Evolutionary conservation across 2,113 vertebrate species (phyloP).

Genomic region (Anolis sagrei): DNA sequence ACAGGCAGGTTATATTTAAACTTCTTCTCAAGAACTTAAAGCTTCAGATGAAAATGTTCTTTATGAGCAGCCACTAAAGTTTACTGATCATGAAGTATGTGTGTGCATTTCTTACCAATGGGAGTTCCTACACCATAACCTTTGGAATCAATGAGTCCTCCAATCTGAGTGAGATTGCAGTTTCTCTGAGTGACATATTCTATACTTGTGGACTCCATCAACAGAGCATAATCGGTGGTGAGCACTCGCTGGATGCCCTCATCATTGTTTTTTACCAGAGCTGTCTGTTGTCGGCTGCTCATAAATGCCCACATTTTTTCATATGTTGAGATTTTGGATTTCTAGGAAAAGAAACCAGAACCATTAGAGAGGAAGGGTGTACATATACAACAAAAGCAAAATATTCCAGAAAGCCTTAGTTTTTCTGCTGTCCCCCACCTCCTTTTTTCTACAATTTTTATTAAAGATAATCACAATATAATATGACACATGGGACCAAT

Average conservation of each 20-base stretch:
- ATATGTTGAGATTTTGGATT: constrained; percentile 98
- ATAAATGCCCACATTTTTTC: constrained; percentile 99
- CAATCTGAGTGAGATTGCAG: constrained; percentile 98
- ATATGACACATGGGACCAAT: no score
- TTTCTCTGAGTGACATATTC: constrained; percentile 98
- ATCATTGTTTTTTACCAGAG: constrained; percentile 92
- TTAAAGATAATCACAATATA: no score
- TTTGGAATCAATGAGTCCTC: constrained; percentile 96
- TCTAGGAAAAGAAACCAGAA: constrained; percentile 76
- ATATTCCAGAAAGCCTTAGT: fast-evolving
- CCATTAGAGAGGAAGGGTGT: constrained; percentile 4
- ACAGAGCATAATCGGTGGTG: constrained; percentile 93
- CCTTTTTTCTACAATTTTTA: no score
- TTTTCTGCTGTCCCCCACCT: no score
- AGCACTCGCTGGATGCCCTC: constrained; percentile 96
- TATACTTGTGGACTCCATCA: constrained; percentile 99
- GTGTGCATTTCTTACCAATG: constrained; percentile 84
- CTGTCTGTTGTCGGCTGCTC: constrained; percentile 95
- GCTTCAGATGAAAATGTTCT: background rate
- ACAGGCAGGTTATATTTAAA: background rate
- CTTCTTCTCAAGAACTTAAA: background rate
- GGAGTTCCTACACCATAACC: constrained; percentile 98
- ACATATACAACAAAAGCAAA: background rate
- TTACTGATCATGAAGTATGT: background rate
- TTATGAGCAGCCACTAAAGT: no score